Conservation (phyloP, 2,888 invertebrate species). For the Cosmia trapezina region DNA sequence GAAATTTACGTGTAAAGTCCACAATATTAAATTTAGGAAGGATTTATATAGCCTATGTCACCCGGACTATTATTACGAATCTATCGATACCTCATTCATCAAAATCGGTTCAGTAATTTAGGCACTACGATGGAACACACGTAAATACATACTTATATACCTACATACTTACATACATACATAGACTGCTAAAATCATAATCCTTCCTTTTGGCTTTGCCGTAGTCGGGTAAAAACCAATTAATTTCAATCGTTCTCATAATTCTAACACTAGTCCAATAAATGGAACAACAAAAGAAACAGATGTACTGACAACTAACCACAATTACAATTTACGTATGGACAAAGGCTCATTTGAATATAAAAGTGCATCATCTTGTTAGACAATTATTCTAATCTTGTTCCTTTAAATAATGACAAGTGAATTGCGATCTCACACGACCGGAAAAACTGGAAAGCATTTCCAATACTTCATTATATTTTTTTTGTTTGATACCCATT, state of each 20-base stretch:
- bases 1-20: too few relatives aligned
- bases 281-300: constrained; percentile 57
- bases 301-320: constrained; percentile 66
- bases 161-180: too few relatives aligned
- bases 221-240: too few relatives aligned
- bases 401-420: constrained; percentile 75
- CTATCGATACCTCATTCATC: too few relatives aligned
- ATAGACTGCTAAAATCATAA: too few relatives aligned
- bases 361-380: constrained; percentile 72
- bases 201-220: too few relatives aligned
- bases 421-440: constrained; percentile 77
- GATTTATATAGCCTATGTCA: too few relatives aligned
- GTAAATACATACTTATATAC: too few relatives aligned
- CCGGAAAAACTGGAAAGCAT: constrained; percentile 89
- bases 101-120: too few relatives aligned
- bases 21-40: too few relatives aligned
- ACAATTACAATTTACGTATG: constrained; percentile 70
- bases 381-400: constrained; percentile 81
- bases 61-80: too few relatives aligned
- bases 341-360: constrained; percentile 87
- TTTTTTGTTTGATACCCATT: constrained; percentile 65
- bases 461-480: constrained; percentile 80
- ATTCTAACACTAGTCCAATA: constrained; percentile 67
- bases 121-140: too few relatives aligned
- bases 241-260: constrained; percentile 59